phyloP scores from a whole-genome alignment of 2,888 invertebrate genomes.

The Plemyria rubiginata region DNA sequence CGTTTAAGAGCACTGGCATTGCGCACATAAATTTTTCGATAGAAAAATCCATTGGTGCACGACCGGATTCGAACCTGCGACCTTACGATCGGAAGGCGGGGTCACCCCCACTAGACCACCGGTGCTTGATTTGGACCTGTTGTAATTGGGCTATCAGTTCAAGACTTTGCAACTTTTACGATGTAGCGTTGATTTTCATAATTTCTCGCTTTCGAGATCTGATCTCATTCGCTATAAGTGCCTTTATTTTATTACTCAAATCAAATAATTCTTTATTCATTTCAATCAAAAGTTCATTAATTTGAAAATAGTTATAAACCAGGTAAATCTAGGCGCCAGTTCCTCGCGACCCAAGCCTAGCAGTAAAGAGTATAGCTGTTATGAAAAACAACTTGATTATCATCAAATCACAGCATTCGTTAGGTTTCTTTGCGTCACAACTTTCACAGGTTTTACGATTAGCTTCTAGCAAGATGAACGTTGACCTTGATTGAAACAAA shows the following conservation, averaged over 20 bases:
- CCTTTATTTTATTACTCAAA: background rate
- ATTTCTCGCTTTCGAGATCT: slow-evolving; percentile 8
- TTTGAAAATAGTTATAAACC: too few species aligned
- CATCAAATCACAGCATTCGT: background rate
- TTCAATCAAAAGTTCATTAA: too few species aligned
- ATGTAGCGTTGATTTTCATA: slow-evolving; percentile 19
- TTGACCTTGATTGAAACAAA: background rate
- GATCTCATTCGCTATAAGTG: background rate
- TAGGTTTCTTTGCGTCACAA: slow-evolving; percentile 13
- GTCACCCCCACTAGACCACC: too few species aligned
- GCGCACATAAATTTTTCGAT: too few species aligned
- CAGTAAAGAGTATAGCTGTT: background rate
- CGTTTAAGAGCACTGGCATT: too few species aligned
- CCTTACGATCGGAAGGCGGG: too few species aligned
- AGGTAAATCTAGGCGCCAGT: too few species aligned
- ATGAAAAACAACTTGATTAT: background rate
- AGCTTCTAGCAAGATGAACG: slow-evolving; percentile 9
- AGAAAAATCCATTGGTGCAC: too few species aligned
- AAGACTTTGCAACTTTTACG: slow-evolving; percentile 23
- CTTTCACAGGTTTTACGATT: slow-evolving; percentile 1
- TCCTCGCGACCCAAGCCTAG: too few species aligned
- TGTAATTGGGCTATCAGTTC: slow-evolving; percentile 36
- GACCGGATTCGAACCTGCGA: too few species aligned
- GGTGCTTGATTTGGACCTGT: slow-evolving; percentile 29
- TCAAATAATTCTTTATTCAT: too few species aligned